phyloP scores from a whole-genome alignment of 1,140 invertebrate genomes.

The Zophobas atratus region DNA sequence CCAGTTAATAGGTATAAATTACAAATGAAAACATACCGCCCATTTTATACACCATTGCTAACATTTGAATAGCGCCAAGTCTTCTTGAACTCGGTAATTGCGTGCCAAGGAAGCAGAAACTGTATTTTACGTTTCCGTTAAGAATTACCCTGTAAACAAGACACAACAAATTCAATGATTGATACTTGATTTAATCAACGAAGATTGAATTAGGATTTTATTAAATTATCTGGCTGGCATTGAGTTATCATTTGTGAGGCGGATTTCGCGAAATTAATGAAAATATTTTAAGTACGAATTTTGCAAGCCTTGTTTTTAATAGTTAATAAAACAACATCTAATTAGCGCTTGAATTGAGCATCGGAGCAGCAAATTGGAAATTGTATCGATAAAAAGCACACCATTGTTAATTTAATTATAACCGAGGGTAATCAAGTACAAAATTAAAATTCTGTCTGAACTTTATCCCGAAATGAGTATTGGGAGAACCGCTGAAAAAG shows the following conservation, averaged over 20 bases:
- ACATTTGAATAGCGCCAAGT: too few relatives aligned
- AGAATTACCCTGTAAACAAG: slow-evolving; percentile 21
- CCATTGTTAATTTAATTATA: slow-evolving; percentile 29
- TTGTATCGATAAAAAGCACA: slow-evolving; percentile 39
- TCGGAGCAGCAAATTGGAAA: slow-evolving; percentile 35
- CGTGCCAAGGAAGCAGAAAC: background rate
- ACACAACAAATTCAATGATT: slow-evolving; percentile 25
- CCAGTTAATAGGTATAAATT: too few relatives aligned
- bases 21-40: too few relatives aligned
- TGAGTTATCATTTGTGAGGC: slow-evolving; percentile 12
- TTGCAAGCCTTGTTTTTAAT: slow-evolving; percentile 18
- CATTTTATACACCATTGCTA: too few relatives aligned
- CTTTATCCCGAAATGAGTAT: background rate
- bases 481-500: background rate
- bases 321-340: slow-evolving; percentile 39
- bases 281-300: slow-evolving; percentile 29
- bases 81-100: too few relatives aligned
- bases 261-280: slow-evolving; percentile 13
- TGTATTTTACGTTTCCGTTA: background rate
- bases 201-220: slow-evolving; percentile 23
- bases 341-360: slow-evolving; percentile 32
- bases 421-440: slow-evolving; percentile 7
- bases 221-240: slow-evolving; percentile 8
- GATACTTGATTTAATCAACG: slow-evolving; percentile 34
- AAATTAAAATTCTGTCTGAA: slow-evolving; percentile 25